These are phyloP conservation scores for Matsumyia berberina DNA, from an alignment of 2,888 invertebrate genomes.

Conservation along the genomic window DNA sequence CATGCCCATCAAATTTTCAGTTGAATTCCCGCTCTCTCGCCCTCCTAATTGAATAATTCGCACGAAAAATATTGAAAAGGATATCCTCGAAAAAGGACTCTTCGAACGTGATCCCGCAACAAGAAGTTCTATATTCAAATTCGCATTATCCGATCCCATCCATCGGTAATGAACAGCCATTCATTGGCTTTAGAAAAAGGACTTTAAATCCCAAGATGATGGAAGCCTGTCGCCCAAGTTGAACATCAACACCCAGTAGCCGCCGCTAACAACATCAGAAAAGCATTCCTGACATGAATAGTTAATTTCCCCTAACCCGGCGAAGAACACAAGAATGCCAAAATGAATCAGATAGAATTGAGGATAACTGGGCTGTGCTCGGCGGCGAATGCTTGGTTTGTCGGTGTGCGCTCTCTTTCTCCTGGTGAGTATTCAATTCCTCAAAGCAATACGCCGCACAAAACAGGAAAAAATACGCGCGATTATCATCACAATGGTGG, in stretches of 20 bases:
- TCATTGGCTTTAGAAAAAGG: slow-evolving; percentile 48
- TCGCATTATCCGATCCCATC: slow-evolving; percentile 44
- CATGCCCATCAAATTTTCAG: background rate
- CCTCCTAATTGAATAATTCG: slow-evolving; percentile 1
- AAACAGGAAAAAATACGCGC: slow-evolving; percentile 15
- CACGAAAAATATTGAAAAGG: slow-evolving; percentile 4
- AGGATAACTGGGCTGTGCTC: slow-evolving; percentile 27
- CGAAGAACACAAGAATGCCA: slow-evolving; percentile 13
- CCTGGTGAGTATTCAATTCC: slow-evolving; percentile 66
- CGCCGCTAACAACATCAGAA: slow-evolving; percentile 49
- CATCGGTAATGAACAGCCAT: slow-evolving; percentile 58
- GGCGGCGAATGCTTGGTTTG: too few species aligned
- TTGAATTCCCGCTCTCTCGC: background rate
- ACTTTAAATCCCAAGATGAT: slow-evolving; percentile 46
- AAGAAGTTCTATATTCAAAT: slow-evolving; percentile 23
- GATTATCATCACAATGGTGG: slow-evolving; percentile 61
- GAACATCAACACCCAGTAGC: slow-evolving; percentile 52
- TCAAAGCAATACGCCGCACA: slow-evolving; percentile 37
- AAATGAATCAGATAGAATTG: slow-evolving; percentile 57
- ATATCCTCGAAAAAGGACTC: background rate
- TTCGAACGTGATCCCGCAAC: background rate
- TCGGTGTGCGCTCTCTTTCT: too few species aligned
- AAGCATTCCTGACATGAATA: slow-evolving; percentile 68
- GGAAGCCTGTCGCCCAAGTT: slow-evolving; percentile 38
- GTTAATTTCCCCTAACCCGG: slow-evolving; percentile 48